These are phyloP conservation scores for Charaxes varanes DNA, from an alignment of 1,140 invertebrate genomes.

Conservation along the genomic window DNA sequence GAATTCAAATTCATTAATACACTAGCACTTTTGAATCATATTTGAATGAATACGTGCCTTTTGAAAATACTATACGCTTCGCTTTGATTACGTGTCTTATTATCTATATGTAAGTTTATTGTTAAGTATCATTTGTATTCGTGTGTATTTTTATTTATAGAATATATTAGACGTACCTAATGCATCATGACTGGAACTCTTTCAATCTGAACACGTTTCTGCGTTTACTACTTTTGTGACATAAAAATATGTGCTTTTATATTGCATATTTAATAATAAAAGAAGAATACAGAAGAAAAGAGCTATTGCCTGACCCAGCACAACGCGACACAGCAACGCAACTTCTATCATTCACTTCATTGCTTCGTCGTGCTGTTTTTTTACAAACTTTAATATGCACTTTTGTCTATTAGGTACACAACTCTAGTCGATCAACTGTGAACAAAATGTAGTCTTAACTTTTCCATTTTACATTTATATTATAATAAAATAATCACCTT, in stretches of 20 bases:
- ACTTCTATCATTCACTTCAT: slow-evolving; percentile 35
- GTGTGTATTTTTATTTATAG: slow-evolving; percentile 22
- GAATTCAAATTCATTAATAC: too few relatives aligned
- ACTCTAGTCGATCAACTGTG: neutral
- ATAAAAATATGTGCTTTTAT: too few relatives aligned
- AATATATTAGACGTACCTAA: slow-evolving; percentile 21
- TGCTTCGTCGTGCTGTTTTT: slow-evolving; percentile 32
- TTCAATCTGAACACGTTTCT: neutral
- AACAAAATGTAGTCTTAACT: too few relatives aligned
- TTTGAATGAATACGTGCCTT: too few relatives aligned
- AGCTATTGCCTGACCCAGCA: slow-evolving; percentile 10
- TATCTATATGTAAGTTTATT: slow-evolving; percentile 23
- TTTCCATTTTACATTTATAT: too few relatives aligned
- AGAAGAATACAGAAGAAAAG: slow-evolving; percentile 10
- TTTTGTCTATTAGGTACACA: neutral
- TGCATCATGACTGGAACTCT: slow-evolving; percentile 5
- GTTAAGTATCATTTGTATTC: slow-evolving; percentile 6
- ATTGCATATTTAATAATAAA: too few relatives aligned
- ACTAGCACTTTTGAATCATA: too few relatives aligned
- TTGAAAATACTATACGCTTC: slow-evolving; percentile 60
- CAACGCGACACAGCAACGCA: slow-evolving; percentile 28
- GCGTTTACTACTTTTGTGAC: neutral
- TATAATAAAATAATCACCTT: too few relatives aligned
- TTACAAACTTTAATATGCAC: slow-evolving; percentile 5
- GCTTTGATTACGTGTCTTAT: slow-evolving; percentile 40